Evolutionary conservation across 2,797 vertebrate genomes (phyloP).

Genomic region (Amniataba percoides): DNA sequence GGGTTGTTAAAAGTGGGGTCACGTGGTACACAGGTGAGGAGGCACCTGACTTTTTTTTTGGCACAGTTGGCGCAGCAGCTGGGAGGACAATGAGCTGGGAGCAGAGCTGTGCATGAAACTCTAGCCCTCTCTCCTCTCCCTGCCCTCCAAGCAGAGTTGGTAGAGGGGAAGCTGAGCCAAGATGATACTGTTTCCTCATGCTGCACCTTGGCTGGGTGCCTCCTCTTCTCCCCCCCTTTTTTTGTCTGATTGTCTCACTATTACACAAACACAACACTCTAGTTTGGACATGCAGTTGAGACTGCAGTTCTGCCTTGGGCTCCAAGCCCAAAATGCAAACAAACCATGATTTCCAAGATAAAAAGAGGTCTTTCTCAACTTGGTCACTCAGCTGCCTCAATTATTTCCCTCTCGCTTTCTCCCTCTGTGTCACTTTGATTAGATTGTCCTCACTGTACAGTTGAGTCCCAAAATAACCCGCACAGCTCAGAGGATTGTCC

Average conservation of each 20-base stretch:
- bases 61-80: constrained; percentile 20
- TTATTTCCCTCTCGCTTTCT: neutral
- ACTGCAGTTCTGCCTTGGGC: neutral
- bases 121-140: constrained; percentile 40
- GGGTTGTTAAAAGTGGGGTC: neutral
- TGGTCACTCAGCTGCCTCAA: neutral
- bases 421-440: constrained; percentile 46
- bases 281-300: constrained; percentile 51
- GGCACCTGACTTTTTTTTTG: constrained; percentile 39
- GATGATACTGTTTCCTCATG: constrained; percentile 57
- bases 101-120: constrained; percentile 55
- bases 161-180: constrained; percentile 42
- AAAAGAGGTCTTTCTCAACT: neutral
- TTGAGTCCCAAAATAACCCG: constrained; percentile 75
- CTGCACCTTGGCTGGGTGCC: constrained; percentile 65
- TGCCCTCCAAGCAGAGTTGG: constrained; percentile 52
- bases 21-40: constrained; percentile 41
- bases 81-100: constrained; percentile 46
- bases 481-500: constrained; percentile 77
- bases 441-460: constrained; percentile 42
- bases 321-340: neutral
- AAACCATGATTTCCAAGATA: neutral
- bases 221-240: constrained; percentile 20
- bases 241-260: constrained; percentile 31
- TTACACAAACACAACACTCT: constrained; percentile 54